These are phyloP conservation scores for Procambarus clarkii DNA, from an alignment of 1,140 invertebrate genomes.

Conservation along the genomic window DNA sequence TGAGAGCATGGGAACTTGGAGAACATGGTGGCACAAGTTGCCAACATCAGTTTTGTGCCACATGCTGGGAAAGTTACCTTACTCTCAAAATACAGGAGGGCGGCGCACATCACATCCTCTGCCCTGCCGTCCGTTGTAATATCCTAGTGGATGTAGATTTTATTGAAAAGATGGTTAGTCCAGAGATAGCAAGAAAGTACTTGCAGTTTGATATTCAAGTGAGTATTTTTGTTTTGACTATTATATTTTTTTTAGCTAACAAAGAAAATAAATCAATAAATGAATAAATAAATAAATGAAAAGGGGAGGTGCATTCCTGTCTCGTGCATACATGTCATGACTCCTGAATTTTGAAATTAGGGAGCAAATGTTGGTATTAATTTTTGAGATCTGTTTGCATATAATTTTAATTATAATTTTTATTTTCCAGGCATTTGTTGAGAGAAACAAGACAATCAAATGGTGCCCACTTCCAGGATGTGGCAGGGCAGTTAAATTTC, in stretches of 20 bases:
- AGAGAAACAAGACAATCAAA: conserved; percentile 84
- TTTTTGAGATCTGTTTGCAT: too few species aligned
- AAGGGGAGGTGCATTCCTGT: too few species aligned
- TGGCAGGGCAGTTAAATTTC: conserved; percentile 82
- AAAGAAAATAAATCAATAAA: too few species aligned
- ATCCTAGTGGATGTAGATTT: conserved; percentile 83
- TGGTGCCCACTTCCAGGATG: conserved; percentile 86
- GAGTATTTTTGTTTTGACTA: conserved; percentile 77
- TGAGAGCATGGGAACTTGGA: conserved; percentile 73
- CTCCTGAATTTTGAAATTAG: too few species aligned
- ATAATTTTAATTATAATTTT: not conserved
- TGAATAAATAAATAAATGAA: too few species aligned
- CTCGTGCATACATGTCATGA: too few species aligned
- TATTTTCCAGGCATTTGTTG: conserved; percentile 82
- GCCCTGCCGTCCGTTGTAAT: conserved; percentile 82
- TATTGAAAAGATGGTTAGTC: conserved; percentile 82
- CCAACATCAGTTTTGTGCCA: conserved; percentile 81
- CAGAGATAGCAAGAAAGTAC: conserved; percentile 82
- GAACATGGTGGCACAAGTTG: conserved; percentile 79
- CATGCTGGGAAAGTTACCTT: conserved; percentile 84
- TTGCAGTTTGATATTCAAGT: conserved; percentile 86
- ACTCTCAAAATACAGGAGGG: conserved; percentile 83
- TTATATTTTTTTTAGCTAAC: not conserved
- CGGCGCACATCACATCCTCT: conserved; percentile 82
- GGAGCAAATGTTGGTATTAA: too few species aligned